These are phyloP conservation scores for Trachops cirrhosus DNA, from an alignment of 2,797 vertebrate genomes.

Conservation along the genomic window DNA sequence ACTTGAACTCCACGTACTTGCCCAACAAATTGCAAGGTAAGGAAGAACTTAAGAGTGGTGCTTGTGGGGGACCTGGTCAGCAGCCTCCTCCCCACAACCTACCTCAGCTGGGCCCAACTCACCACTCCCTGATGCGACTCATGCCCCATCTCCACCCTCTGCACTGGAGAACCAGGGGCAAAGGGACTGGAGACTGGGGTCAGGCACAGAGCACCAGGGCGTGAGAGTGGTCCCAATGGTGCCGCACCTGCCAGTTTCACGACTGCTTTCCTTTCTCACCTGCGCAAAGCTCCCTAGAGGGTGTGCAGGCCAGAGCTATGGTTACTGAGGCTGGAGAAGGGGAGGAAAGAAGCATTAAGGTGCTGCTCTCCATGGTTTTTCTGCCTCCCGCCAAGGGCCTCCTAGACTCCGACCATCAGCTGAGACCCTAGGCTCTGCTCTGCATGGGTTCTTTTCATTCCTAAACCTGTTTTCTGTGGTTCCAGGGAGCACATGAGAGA, in stretches of 20 bases:
- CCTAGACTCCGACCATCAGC: not conserved
- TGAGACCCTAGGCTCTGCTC: not conserved
- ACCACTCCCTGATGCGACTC: not conserved
- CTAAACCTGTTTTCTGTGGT: not conserved
- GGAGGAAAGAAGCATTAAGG: not conserved
- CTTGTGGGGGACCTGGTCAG: fast-evolving
- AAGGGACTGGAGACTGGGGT: no score
- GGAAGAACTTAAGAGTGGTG: not conserved
- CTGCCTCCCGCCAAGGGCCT: not conserved
- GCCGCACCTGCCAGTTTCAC: not conserved
- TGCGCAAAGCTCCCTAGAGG: not conserved
- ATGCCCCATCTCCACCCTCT: not conserved
- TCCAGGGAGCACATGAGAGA: not conserved
- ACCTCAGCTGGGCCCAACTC: not conserved
- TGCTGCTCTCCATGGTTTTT: not conserved
- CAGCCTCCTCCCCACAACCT: not conserved
- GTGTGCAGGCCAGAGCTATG: not conserved
- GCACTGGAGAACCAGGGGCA: not conserved
- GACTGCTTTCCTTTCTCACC: not conserved
- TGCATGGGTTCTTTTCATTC: not conserved
- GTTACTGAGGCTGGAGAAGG: no score
- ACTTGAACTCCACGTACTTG: not conserved
- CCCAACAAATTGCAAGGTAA: not conserved
- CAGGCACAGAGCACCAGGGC: not conserved
- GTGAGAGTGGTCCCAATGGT: not conserved